Percentiles rank a stretch among this genome's conserved stretches.
Evolutionary conservation across 2,113 vertebrate genomes (phyloP).

Genomic region (Cnemophilus loriae): DNA sequence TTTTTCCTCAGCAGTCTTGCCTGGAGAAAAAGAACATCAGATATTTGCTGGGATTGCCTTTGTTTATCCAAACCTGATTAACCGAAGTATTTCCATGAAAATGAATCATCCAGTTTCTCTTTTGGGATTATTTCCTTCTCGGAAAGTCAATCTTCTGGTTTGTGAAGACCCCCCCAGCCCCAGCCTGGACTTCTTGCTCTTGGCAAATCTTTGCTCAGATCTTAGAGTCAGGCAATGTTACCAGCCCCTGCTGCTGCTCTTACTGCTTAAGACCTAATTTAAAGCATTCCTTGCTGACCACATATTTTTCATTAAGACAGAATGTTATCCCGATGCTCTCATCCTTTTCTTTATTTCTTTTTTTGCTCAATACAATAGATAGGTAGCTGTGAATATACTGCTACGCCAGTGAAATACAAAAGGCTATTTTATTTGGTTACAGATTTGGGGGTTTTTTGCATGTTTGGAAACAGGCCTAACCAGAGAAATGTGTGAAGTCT

Average conservation of each 20-base stretch:
- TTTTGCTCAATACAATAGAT: background rate
- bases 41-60: background rate
- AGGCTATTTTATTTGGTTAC: background rate
- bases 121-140: background rate
- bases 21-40: background rate
- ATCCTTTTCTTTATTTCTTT: background rate
- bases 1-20: background rate
- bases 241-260: background rate
- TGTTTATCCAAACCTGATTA: background rate
- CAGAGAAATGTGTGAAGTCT: background rate
- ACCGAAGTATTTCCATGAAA: background rate
- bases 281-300: background rate
- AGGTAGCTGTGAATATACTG: background rate
- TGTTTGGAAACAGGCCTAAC: background rate
- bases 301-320: background rate
- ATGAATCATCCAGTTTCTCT: background rate
- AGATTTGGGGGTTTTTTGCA: background rate
- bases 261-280: background rate
- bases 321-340: background rate
- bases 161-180: background rate
- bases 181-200: background rate
- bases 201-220: background rate
- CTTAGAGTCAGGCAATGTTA: background rate
- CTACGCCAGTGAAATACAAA: background rate
- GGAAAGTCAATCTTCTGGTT: background rate